These are phyloP conservation scores for Hemithea aestivaria DNA, from an alignment of 2,888 invertebrate genomes.

Conservation along the genomic window DNA sequence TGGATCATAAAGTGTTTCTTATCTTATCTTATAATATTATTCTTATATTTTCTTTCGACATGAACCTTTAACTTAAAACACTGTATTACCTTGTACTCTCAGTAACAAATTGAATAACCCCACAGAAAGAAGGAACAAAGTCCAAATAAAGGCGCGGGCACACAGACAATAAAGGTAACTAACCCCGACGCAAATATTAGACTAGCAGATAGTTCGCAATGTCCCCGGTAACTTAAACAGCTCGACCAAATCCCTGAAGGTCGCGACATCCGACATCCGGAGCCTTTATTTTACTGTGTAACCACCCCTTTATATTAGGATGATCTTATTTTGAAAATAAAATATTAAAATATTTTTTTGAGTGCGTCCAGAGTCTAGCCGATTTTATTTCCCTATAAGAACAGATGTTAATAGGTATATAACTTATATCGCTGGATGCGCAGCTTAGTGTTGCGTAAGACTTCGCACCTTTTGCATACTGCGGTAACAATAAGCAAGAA, in stretches of 20 bases:
- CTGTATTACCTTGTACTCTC: too few relatives aligned
- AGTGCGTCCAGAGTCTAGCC: too few relatives aligned
- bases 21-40: too few relatives aligned
- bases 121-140: conserved; percentile 7
- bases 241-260: conserved; percentile 65
- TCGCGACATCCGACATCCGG: conserved; percentile 69
- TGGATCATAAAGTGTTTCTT: too few relatives aligned
- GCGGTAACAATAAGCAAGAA: too few relatives aligned
- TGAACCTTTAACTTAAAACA: too few relatives aligned
- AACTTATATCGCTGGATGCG: too few relatives aligned
- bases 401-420: too few relatives aligned
- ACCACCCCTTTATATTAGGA: conserved; percentile 42
- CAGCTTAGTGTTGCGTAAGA: too few relatives aligned
- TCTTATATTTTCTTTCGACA: too few relatives aligned
- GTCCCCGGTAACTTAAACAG: conserved; percentile 52
- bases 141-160: conserved; percentile 11
- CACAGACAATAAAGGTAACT: conserved; percentile 28
- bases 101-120: conserved; percentile 1
- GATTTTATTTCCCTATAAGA: too few relatives aligned
- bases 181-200: conserved; percentile 63
- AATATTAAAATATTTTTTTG: background rate
- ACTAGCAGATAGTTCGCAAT: conserved; percentile 59
- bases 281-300: conserved; percentile 71
- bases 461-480: too few relatives aligned
- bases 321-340: conserved; percentile 26